Base-by-base conservation (phyloP, 2,113 vertebrate genomes). In the Gavia stellata region DNA sequence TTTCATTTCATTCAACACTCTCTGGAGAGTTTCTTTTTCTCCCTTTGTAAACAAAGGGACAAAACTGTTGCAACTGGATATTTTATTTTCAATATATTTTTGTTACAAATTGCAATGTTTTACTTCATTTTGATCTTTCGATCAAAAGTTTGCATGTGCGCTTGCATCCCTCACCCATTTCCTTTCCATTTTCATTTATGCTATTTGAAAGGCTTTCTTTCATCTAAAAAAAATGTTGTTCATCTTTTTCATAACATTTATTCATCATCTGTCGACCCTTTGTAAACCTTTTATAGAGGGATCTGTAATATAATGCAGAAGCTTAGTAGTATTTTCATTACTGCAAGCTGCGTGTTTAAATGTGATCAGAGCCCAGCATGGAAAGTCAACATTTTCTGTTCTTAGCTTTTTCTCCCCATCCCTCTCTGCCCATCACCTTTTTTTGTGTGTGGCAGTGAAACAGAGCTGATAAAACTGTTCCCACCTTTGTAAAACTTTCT, bases 51-150 rank as follows among this genome's bases (percentile, higher is more conserved):
- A 19, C 21, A 45, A 36, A 66, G 26, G 28, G 7, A n/a, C 19
- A 15, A 49, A 83, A 65, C 4, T 2, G 1, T 11, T 28, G 1
- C 34, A 8, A 7, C 3, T 0, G 3, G 6, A 2, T 58, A 8
- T 25, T 81, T 88, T 2, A 6, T 86, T 56, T 71, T 47, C 12
- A 0, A 0, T 14, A 3, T 7, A 5, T 13, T 86, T 67, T 56
- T 28, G 42, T 50, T 42, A 24, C 38, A 36, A 45, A 74, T 17
- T 1, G 10, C 10, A 1, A 9, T 1, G 2, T 12, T 71, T 88
- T 10, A 2, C 16, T 62, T 44, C 38, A 3, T 83, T 88, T 61
- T 34, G 31, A 52, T 38, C 24, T 65, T 66, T 26, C 2, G 1
- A 38, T 71, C 7, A 1, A 3, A n/a, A 47, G 29, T 50, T n/a